phyloP scores from a whole-genome alignment of 2,888 invertebrate genomes.

The Cecidostiba fungosa region DNA sequence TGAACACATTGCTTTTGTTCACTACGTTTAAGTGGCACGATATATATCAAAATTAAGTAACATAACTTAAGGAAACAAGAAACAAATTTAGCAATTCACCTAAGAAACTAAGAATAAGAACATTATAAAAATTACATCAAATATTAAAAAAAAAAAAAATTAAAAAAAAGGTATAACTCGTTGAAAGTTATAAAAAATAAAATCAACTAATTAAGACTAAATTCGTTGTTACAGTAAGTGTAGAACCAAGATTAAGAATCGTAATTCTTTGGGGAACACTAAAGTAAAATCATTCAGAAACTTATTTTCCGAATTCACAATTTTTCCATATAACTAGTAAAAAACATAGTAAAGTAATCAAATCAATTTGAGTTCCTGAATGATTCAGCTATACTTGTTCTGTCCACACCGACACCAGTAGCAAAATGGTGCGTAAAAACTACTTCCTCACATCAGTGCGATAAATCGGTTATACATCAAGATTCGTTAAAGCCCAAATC shows the following conservation, averaged over 20 bases:
- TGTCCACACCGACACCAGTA: constrained; percentile 18
- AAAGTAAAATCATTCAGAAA: constrained; percentile 43
- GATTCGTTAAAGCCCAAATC: neutral
- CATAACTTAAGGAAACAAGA: neutral
- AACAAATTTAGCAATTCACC: constrained; percentile 8
- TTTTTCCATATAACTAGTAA: neutral
- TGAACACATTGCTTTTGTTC: constrained; percentile 17
- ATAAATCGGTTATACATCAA: constrained; percentile 12
- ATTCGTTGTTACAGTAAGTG: neutral
- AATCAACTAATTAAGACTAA: constrained; percentile 4
- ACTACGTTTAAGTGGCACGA: neutral
- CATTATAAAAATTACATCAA: neutral
- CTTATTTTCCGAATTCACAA: neutral
- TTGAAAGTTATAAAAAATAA: neutral
- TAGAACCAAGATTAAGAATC: constrained; percentile 7
- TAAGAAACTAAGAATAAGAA: neutral
- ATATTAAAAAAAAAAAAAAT: neutral
- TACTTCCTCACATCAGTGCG: neutral
- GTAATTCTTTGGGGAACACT: constrained; percentile 25
- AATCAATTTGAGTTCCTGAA: constrained; percentile 33
- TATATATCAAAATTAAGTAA: constrained; percentile 39
- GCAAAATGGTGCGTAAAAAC: neutral
- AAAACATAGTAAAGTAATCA: neutral
- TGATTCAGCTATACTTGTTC: constrained; percentile 11
- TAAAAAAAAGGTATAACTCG: neutral